These are phyloP conservation scores for Stegostoma tigrinum DNA, from an alignment of 2,113 vertebrate species.

Conservation along the genomic window DNA sequence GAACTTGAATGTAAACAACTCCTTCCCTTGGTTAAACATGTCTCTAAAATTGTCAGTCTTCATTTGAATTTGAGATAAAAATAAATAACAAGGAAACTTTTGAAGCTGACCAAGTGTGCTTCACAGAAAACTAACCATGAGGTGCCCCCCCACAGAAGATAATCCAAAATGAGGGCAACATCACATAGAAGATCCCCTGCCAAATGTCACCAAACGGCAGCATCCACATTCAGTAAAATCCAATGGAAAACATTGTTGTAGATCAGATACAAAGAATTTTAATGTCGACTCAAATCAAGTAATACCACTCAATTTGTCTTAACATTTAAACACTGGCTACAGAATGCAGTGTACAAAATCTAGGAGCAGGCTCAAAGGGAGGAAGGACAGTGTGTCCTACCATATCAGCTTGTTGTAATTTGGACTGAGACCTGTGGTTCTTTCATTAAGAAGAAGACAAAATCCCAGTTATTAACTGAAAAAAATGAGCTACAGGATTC, in stretches of 20 bases:
- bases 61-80: background rate
- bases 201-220: constrained; percentile 90
- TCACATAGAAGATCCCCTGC: constrained; percentile 94
- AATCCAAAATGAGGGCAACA: constrained; percentile 98
- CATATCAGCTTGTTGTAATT: too few relatives aligned
- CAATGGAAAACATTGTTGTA: constrained; percentile 72
- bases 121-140: constrained; percentile 72
- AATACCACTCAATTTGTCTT: background rate
- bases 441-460: too few relatives aligned
- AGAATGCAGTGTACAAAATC: too few relatives aligned
- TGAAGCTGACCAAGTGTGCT: background rate
- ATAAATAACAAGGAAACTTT: background rate
- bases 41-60: too few relatives aligned
- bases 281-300: background rate
- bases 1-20: too few relatives aligned
- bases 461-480: too few relatives aligned
- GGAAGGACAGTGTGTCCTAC: too few relatives aligned
- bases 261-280: background rate
- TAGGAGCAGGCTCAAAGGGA: too few relatives aligned
- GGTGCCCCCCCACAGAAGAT: constrained; percentile 98
- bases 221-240: constrained; percentile 99
- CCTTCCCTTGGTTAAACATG: too few relatives aligned
- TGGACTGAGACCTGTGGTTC: too few relatives aligned
- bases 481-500: too few relatives aligned
- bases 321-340: background rate